Conservation (phyloP, 2,797 vertebrate genomes). For the Xenentodon cancila region DNA sequence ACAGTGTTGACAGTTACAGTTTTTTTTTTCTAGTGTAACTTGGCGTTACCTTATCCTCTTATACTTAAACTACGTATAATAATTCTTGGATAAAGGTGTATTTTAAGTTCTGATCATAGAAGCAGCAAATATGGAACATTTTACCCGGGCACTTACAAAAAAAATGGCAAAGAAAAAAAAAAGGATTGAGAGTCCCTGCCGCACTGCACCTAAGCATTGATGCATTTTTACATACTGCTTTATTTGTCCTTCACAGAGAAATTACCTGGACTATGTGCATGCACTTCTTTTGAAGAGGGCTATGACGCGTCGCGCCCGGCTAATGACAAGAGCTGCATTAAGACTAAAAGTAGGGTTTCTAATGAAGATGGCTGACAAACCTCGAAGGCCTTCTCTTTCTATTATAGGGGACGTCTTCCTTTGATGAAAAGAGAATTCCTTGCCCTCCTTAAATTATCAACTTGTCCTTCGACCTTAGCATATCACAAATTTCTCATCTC, state of each 20-base stretch:
- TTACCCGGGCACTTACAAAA: conserved; percentile 44
- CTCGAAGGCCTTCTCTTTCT: conserved; percentile 68
- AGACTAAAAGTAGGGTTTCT: conserved; percentile 69
- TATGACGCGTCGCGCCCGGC: conserved; percentile 68
- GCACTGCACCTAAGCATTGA: conserved; percentile 68
- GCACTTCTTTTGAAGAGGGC: conserved; percentile 69
- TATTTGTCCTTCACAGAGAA: conserved; percentile 81
- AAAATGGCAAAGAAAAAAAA: conserved; percentile 51
- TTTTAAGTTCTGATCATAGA: conserved; percentile 37
- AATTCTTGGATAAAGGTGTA: neutral
- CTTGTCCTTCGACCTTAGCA: conserved; percentile 66
- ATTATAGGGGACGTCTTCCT: conserved; percentile 53
- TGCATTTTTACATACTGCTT: conserved; percentile 65
- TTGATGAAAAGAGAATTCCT: conserved; percentile 70
- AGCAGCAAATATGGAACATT: neutral
- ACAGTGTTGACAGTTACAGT: conserved; percentile 16
- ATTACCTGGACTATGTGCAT: conserved; percentile 78
- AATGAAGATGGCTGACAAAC: conserved; percentile 72
- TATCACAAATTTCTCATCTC: conserved; percentile 63
- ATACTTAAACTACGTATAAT: conserved; percentile 14
- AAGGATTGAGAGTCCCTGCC: conserved; percentile 55
- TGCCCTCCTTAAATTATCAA: conserved; percentile 67
- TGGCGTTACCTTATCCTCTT: conserved; percentile 13
- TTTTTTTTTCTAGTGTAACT: conserved; percentile 16
- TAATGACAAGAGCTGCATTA: conserved; percentile 78